Conservation (phyloP, 2,797 vertebrate genomes). For the Rhyacichthys aspro region DNA sequence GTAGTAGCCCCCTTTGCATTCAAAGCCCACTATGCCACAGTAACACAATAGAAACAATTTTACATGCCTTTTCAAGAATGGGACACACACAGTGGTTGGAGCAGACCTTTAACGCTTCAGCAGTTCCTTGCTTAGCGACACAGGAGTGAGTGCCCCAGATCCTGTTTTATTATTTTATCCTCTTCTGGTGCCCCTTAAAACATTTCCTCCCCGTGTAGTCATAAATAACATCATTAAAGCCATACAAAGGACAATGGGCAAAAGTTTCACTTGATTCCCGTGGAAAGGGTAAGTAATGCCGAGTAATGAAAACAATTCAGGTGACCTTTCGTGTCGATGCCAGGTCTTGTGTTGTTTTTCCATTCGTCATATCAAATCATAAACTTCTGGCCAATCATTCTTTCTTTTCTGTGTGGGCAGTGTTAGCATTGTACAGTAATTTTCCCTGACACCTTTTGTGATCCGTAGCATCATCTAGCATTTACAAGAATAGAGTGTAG, state of each 20-base stretch:
- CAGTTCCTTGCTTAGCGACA: slow-evolving; percentile 80
- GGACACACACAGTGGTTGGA: slow-evolving; percentile 43
- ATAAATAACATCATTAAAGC: slow-evolving; percentile 86
- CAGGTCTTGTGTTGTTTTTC: slow-evolving; percentile 13
- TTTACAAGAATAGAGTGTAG: slow-evolving; percentile 44
- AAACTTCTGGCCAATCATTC: slow-evolving; percentile 23
- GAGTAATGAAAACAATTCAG: slow-evolving; percentile 46
- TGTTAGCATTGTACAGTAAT: slow-evolving; percentile 34
- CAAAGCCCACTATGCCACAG: background rate
- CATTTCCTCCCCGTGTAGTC: slow-evolving; percentile 70
- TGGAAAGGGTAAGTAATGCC: slow-evolving; percentile 48
- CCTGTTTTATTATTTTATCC: slow-evolving; percentile 82
- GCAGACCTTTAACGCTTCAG: slow-evolving; percentile 86
- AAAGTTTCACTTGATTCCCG: slow-evolving; percentile 68
- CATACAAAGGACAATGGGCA: slow-evolving; percentile 82
- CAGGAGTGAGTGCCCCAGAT: slow-evolving; percentile 65
- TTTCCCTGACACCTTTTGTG: slow-evolving; percentile 31
- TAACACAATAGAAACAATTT: background rate
- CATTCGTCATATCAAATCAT: slow-evolving; percentile 33
- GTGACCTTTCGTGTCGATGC: slow-evolving; percentile 47
- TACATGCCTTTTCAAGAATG: slow-evolving; percentile 9
- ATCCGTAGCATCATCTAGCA: slow-evolving; percentile 56
- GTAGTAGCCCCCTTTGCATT: background rate
- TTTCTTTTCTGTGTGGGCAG: slow-evolving; percentile 1
- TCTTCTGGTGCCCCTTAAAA: slow-evolving; percentile 77